phyloP scores from a whole-genome alignment of 2,888 invertebrate species.

The Agrilus biguttatus region DNA sequence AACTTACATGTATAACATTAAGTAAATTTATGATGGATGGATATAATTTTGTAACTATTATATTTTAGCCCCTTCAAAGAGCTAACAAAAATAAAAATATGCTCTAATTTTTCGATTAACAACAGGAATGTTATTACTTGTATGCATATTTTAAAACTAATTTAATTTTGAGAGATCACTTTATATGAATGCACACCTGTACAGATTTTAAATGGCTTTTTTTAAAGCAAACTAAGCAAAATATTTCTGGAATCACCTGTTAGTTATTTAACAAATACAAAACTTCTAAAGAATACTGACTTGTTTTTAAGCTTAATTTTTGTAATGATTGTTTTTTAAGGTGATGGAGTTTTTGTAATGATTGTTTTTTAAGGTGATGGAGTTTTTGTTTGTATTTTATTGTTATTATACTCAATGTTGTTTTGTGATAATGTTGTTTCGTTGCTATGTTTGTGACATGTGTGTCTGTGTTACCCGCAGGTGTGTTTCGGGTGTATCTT shows the following conservation, averaged over 20 bases:
- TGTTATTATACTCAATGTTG: background rate
- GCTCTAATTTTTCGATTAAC: too few relatives aligned
- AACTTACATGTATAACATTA: too few relatives aligned
- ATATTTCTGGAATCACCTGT: background rate
- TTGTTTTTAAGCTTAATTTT: background rate
- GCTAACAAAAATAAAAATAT: too few relatives aligned
- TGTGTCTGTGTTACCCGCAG: slow-evolving; percentile 9
- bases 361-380: background rate
- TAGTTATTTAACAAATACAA: background rate
- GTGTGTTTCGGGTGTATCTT: slow-evolving; percentile 15
- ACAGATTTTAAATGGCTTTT: too few relatives aligned
- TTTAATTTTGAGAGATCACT: too few relatives aligned
- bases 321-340: slow-evolving; percentile 2
- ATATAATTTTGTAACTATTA: too few relatives aligned
- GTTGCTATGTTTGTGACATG: slow-evolving; percentile 8
- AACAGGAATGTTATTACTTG: too few relatives aligned
- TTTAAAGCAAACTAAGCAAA: too few relatives aligned
- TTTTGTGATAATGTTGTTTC: slow-evolving; percentile 2
- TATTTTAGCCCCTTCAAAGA: too few relatives aligned
- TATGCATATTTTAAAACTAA: too few relatives aligned
- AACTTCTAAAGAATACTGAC: background rate
- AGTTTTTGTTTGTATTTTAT: slow-evolving; percentile 5
- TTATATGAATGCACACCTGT: too few relatives aligned
- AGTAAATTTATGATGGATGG: too few relatives aligned
- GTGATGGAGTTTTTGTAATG: slow-evolving; percentile 3